A percentile compares a stretch with the other conserved stretches of the same genome.
These are phyloP conservation scores for Horisme vitalbata DNA, from an alignment of 2,888 invertebrate genomes.

Conservation along the genomic window DNA sequence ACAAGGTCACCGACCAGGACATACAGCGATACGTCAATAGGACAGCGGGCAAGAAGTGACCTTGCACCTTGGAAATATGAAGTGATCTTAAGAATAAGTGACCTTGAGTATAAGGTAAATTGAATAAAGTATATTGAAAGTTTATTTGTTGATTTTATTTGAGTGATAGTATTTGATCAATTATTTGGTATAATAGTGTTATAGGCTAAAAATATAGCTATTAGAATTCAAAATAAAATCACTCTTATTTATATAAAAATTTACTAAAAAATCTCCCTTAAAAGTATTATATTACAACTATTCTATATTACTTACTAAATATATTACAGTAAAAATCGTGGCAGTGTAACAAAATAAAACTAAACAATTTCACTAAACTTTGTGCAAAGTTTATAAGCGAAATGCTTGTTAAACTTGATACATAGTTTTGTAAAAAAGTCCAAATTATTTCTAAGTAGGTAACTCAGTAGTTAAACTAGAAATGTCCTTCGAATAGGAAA, in stretches of 20 bases:
- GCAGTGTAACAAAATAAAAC: constrained; percentile 52
- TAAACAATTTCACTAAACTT: constrained; percentile 13
- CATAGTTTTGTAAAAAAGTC: constrained; percentile 8
- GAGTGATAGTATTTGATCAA: not conserved
- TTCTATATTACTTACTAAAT: constrained; percentile 54
- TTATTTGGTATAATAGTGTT: no score
- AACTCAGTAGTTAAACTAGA: constrained; percentile 54
- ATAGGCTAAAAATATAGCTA: no score
- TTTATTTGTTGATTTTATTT: not conserved
- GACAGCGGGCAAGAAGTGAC: constrained; percentile 35
- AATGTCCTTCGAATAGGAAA: constrained; percentile 43
- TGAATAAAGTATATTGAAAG: constrained; percentile 11
- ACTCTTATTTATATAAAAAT: constrained; percentile 53
- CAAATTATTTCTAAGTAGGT: constrained; percentile 49
- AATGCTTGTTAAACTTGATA: not conserved
- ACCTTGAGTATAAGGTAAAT: constrained; percentile 9
- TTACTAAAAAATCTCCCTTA: constrained; percentile 60
- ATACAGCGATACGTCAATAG: constrained; percentile 55
- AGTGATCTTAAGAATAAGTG: constrained; percentile 15
- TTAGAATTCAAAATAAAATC: no score
- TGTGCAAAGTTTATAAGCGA: not conserved
- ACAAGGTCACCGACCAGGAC: constrained; percentile 81
- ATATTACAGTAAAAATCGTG: constrained; percentile 61
- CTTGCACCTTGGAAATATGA: not conserved
- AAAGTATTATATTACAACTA: constrained; percentile 49